Conservation (phyloP, 92 coral and sea anemone genomes). For the Siderastrea radians region DNA sequence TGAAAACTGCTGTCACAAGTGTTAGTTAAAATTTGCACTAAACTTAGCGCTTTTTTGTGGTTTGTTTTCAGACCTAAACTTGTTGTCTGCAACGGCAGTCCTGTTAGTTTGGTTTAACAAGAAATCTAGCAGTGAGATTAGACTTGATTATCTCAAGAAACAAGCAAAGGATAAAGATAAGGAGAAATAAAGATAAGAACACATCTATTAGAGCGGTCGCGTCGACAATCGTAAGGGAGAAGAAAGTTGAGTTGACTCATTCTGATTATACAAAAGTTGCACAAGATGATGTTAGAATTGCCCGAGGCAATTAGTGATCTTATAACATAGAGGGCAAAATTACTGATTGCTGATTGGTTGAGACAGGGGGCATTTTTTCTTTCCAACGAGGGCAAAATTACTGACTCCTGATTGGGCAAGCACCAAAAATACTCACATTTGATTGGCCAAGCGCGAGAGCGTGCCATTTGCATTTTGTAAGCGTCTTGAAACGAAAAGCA, state of each 20-base stretch:
- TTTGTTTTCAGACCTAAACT: not conserved
- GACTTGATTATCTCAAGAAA: not conserved
- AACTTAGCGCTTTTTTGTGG: not conserved
- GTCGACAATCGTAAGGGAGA: not conserved
- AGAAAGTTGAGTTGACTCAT: not conserved
- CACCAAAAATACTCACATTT: too few species aligned
- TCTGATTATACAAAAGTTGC: not conserved
- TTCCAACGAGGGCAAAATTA: too few species aligned
- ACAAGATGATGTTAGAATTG: not conserved
- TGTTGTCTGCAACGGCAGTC: conserved; percentile 5
- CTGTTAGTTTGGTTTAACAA: not conserved
- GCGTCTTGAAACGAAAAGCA: too few species aligned
- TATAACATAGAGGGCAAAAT: too few species aligned
- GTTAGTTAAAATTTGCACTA: not conserved
- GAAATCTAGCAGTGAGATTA: not conserved
- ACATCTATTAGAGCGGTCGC: not conserved
- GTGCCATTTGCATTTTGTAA: too few species aligned
- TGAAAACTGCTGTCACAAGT: too few species aligned
- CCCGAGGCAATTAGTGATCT: too few species aligned
- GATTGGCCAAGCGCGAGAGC: too few species aligned
- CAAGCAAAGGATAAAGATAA: conserved; percentile 1
- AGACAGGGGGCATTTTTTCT: too few species aligned
- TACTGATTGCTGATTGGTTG: too few species aligned
- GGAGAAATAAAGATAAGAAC: conserved; percentile 12
- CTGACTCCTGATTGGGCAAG: too few species aligned